Base-by-base conservation (phyloP, 2,888 invertebrate genomes). In the Fragum sueziense region DNA sequence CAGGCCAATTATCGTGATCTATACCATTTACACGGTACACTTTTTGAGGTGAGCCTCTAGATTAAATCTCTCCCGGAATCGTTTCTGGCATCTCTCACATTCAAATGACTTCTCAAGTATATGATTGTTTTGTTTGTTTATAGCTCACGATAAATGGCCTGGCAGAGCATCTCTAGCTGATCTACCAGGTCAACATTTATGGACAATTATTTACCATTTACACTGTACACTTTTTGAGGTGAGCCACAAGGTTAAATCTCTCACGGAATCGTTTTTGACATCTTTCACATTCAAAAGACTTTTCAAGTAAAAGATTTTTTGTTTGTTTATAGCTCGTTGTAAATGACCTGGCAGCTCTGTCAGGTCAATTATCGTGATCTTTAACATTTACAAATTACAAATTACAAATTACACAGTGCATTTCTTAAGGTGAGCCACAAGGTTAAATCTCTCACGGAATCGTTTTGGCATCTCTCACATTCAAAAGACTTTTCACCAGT, bases 401-500 rank as follows among this genome's bases (percentile, higher is more conserved):
- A 47, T 20, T 20, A 47, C 6, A 47, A 3, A 47, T 1, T 47
- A 17, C 2, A 6, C 17, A 20, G 2, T 47, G n/a, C 47, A 6
- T 20, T 20, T 47, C n/a, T 47, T 17, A 6, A 2, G 47, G 17
- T 47, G 47, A 41, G 41, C 9, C 11, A 47, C 2, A n/a, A 47
- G 1, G 47, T 76, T 74, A 74, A 74, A 80, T 41, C 31, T 80
- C 41, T 80, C 80, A 14, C 76, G 31, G 27, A 82, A 82, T 29
- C 74, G 33, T 57, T 76, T 76, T 74, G 65, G 41, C 82, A 82
- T 33, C 29, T 22, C 9, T 52, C 34, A 70, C 82, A 80, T 52
- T 80, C 74, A 29, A 68, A 80, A 2, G 74, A 68, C 25, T 76
- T 76, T 67, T 80, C 80, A 3, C 80, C 80, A 27, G 80, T 80